Evolutionary conservation across 1,140 invertebrate genomes (phyloP).

Genomic region (Penaeus indicus): DNA sequence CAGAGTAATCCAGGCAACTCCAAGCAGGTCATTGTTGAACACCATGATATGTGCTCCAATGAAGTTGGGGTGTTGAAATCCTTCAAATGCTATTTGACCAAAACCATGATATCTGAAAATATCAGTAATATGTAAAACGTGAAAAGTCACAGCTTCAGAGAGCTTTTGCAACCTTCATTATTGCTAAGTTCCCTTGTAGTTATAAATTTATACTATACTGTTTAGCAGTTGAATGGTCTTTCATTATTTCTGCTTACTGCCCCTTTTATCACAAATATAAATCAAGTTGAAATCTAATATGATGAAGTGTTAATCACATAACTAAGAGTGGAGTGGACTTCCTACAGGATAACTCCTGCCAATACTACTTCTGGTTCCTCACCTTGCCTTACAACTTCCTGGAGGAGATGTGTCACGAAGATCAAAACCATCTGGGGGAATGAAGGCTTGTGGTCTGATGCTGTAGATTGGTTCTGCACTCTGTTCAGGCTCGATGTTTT

Average conservation of each 20-base stretch:
- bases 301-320: too few relatives aligned
- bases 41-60: conserved; percentile 25
- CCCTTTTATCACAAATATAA: too few relatives aligned
- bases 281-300: too few relatives aligned
- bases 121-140: background rate
- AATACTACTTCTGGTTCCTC: background rate
- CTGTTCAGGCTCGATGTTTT: conserved; percentile 10
- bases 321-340: too few relatives aligned
- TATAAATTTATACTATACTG: background rate
- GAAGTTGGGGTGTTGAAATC: background rate
- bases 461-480: background rate
- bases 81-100: conserved; percentile 36
- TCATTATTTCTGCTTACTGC: too few relatives aligned
- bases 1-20: conserved; percentile 42
- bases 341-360: too few relatives aligned
- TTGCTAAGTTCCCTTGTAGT: background rate
- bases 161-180: background rate
- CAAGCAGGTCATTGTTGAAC: conserved; percentile 44
- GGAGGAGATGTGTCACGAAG: background rate
- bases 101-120: conserved; percentile 53
- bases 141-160: background rate
- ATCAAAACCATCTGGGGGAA: background rate
- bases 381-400: conserved; percentile 26
- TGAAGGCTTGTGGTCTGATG: conserved; percentile 12
- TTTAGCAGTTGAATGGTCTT: background rate